Evolutionary conservation across 2,113 vertebrate genomes (phyloP), one percentile per base, ranked within the genome.

Genomic region (Pituophis catenifer): DNA sequence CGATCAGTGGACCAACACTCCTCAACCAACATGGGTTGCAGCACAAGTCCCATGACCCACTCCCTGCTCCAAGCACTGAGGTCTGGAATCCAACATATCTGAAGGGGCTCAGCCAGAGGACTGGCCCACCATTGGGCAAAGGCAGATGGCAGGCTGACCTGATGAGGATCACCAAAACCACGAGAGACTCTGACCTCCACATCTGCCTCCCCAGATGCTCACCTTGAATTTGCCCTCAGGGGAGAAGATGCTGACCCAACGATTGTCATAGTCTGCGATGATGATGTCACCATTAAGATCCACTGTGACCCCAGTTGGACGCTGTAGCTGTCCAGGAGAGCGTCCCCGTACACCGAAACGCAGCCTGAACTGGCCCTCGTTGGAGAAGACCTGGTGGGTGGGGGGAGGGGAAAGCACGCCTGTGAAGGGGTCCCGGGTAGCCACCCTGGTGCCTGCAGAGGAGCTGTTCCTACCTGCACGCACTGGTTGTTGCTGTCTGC

Each of bases 201-300:
- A 2, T 58, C 26, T 21, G 5, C 38, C 10, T 33, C 55, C 11
- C 0, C 6, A 38, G 48, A 5, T 52, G 89, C 97, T 98, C 89
- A 99, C 99, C 99, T 99, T 99, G 97, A 99, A 99, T 95, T 99
- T 99, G 52, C 99, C 99, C 58, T 99, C 99, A 0, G 99, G 98
- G 1, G 99, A 98, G 97, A 99, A 99, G 96, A 99, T 99, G 94
- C 99, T 99, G 97, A 99, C 98, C 99, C 99, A 99, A 95, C 99
- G 98, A 97, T 99, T 99, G 98, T 99, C 99, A 0, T 99, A 99
- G 96, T 99, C 99, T 0, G 99, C 99, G 7, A 99, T 98, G 0
- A 99, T 99, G 93, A 99, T 99, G 97, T 99, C 99, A 1, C 99
- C 99, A 0, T 98, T 99, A 95, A 98, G 98, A 97, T 99, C 99